phyloP scores from a whole-genome alignment of 1,140 invertebrate genomes.

The Callitettix versicolor region DNA sequence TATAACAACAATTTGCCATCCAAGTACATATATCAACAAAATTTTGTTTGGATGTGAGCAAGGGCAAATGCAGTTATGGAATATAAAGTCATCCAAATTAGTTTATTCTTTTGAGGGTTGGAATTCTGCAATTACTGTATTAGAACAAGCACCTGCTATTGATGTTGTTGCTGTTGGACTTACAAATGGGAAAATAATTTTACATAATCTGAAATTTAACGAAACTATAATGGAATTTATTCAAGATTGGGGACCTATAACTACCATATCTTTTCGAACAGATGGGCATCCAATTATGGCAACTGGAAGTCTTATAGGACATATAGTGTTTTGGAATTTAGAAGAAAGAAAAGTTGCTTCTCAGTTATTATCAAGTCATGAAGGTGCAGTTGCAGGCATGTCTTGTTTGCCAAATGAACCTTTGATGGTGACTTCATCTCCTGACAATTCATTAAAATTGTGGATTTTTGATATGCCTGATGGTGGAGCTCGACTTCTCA shows the following conservation, averaged over 20 bases:
- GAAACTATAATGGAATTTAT: constrained; percentile 73
- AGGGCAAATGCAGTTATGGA: constrained; percentile 83
- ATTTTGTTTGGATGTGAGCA: constrained; percentile 84
- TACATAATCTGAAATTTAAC: constrained; percentile 85
- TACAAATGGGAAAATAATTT: constrained; percentile 63
- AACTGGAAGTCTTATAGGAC: constrained; percentile 63
- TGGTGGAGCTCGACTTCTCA: constrained; percentile 73
- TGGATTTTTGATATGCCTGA: constrained; percentile 95
- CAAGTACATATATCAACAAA: constrained; percentile 89
- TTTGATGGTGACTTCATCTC: constrained; percentile 78
- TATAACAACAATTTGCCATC: constrained; percentile 74
- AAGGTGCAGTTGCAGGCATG: constrained; percentile 59
- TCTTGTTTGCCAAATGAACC: constrained; percentile 79
- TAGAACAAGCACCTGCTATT: constrained; percentile 77
- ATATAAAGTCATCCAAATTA: constrained; percentile 66
- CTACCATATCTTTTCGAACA: constrained; percentile 72
- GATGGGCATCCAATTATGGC: constrained; percentile 81
- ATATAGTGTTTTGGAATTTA: constrained; percentile 89
- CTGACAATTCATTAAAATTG: constrained; percentile 91
- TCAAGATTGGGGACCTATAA: constrained; percentile 89
- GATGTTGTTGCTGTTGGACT: constrained; percentile 85
- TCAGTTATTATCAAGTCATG: constrained; percentile 68
- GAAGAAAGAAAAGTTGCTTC: constrained; percentile 69
- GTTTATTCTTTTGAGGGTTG: constrained; percentile 76
- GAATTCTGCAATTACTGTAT: constrained; percentile 51